Evolutionary conservation across 2,797 vertebrate species (phyloP), one percentile per base, ranked within the genome.

Genomic region (Poeciliopsis turneri): DNA sequence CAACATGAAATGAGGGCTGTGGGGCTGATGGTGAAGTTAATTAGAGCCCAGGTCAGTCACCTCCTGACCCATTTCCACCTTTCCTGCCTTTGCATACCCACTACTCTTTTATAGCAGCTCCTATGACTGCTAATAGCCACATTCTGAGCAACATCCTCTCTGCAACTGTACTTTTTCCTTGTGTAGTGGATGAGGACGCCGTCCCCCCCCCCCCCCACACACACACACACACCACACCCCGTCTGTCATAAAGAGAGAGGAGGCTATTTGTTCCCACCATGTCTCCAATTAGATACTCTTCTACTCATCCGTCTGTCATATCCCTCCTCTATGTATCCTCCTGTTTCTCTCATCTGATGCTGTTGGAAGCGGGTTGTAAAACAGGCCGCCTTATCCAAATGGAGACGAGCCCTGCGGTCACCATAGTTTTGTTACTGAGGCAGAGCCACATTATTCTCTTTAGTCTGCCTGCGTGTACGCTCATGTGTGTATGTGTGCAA

Each of bases 391-490:
- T 84, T 70, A 86, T 89, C 88, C 90, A 85, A 89, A 89, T 85
- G 87, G 81, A 90, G 78, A 92, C 82, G 9, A 91, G 82, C 90
- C 84, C 88, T 2, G 61, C 70, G 81, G 88, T 88, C 88, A 87
- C 72, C 36, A 4, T 43, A 79, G 88, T 89, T 90, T 88, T 89
- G 83, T 88, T 82, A 85, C 79, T 77, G 72, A 89, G 84, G 84
- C 86, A 88, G 77, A 79, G 80, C 84, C 86, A 78, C 88, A 92
- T 91, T 90, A 92, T 89, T 90, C 83, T 91, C 88, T 86, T 86
- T 88, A 84, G 71, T 88, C 78, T 78, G 76, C 28, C 2, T 49
- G 70, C 64, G 78, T 78, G 76, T 64, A 51, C 33, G 41, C 41
- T 46, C 20, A 6, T 71, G 71, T 69, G 74, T 80, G 76, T 75